phyloP scores from a whole-genome alignment of 1,140 invertebrate genomes.

The Panulirus ornatus region DNA sequence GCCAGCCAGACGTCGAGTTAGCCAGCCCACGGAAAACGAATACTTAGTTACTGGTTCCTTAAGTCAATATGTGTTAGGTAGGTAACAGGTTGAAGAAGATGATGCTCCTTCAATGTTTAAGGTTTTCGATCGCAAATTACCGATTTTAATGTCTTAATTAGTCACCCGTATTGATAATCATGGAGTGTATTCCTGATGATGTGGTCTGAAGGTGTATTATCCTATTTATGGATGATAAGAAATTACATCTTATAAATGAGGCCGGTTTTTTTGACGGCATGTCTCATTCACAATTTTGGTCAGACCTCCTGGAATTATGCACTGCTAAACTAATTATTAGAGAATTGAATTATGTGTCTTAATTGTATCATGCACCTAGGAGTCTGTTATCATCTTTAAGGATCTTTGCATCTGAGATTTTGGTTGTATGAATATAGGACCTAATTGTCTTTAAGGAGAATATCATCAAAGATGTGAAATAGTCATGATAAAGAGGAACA shows the following conservation, averaged over 20 bases:
- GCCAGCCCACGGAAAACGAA: too few species aligned
- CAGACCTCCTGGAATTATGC: constrained; percentile 5
- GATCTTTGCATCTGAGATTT: background rate
- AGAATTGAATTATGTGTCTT: constrained; percentile 17
- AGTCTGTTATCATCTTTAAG: background rate
- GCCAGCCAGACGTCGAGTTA: too few species aligned
- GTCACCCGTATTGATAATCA: constrained; percentile 19
- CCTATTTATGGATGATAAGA: background rate
- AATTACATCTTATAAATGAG: constrained; percentile 1
- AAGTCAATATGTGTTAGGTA: too few species aligned
- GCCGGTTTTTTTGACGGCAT: background rate
- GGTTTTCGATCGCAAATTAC: too few species aligned
- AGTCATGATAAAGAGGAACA: too few species aligned
- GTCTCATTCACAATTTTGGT: background rate
- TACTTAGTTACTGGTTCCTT: too few species aligned
- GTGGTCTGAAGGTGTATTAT: background rate
- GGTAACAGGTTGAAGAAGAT: too few species aligned
- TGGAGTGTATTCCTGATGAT: background rate
- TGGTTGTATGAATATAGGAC: background rate
- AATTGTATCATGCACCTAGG: constrained; percentile 10
- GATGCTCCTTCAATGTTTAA: too few species aligned
- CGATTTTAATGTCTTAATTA: constrained; percentile 17
- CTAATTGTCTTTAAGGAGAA: too few species aligned
- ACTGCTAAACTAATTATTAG: constrained; percentile 41
- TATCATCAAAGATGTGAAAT: too few species aligned